phyloP scores from a whole-genome alignment of 2,113 vertebrate genomes.

The Asarcornis scutulata region DNA sequence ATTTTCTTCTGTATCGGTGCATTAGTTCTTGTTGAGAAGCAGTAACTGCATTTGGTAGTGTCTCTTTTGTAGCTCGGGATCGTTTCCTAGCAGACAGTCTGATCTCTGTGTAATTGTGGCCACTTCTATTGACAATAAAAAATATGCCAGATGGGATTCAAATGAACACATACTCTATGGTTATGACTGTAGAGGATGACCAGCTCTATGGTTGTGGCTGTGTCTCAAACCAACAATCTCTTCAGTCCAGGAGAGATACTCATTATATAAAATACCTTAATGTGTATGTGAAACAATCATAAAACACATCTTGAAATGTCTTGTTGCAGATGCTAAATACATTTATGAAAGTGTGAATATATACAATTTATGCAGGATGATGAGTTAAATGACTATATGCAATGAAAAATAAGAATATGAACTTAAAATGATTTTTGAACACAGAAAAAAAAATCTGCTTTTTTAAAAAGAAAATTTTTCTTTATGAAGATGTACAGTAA shows the following conservation, averaged over 20 bases:
- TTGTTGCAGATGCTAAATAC: slow-evolving; percentile 18
- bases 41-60: slow-evolving; percentile 1
- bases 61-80: background rate
- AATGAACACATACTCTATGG: background rate
- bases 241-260: slow-evolving; percentile 6
- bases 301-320: slow-evolving; percentile 14
- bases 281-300: slow-evolving; percentile 9
- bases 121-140: background rate
- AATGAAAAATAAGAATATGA: slow-evolving; percentile 36
- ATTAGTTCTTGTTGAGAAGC: slow-evolving; percentile 13
- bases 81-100: background rate
- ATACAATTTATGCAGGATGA: slow-evolving; percentile 15
- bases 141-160: background rate
- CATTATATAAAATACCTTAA: slow-evolving; percentile 1
- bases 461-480: background rate
- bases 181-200: background rate
- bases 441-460: background rate
- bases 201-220: background rate
- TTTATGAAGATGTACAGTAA: slow-evolving; percentile 34
- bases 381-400: slow-evolving; percentile 1
- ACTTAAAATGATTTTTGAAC: slow-evolving; percentile 14
- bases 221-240: background rate
- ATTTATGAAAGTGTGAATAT: slow-evolving; percentile 20
- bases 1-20: background rate
- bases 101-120: background rate